Evolutionary conservation across 1,140 invertebrate species (phyloP).

Genomic region (Pseudomyrmex flavicornis): DNA sequence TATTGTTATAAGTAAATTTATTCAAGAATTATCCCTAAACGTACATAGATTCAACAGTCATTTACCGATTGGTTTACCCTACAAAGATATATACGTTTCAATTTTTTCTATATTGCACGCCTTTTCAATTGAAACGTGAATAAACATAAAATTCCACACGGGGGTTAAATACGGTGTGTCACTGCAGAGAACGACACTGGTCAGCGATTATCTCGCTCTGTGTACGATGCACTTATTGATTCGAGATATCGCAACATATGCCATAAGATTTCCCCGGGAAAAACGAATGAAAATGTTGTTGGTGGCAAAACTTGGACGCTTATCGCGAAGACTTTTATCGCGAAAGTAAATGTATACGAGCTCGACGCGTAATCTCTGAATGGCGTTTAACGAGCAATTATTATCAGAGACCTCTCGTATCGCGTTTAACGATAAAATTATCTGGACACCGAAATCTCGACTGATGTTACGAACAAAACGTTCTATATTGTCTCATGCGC

Average conservation of each 20-base stretch:
- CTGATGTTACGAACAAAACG: constrained; percentile 1
- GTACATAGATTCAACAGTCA: too few species aligned
- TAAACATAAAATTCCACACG: not conserved
- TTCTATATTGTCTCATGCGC: not conserved
- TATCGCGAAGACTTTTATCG: too few species aligned
- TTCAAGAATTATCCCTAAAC: too few species aligned
- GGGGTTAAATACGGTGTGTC: not conserved
- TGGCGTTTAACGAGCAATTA: not conserved
- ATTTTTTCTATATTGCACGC: not conserved
- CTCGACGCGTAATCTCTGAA: not conserved
- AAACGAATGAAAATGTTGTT: not conserved
- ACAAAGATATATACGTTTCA: too few species aligned
- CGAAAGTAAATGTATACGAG: too few species aligned
- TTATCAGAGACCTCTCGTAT: too few species aligned
- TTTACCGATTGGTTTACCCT: too few species aligned
- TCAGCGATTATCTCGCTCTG: not conserved
- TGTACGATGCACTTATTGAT: constrained; percentile 8
- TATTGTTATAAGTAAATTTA: too few species aligned
- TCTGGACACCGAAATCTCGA: constrained; percentile 8
- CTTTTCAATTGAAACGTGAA: not conserved
- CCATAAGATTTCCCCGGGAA: not conserved
- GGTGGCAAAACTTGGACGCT: not conserved
- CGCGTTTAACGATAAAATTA: not conserved
- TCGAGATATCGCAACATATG: not conserved
- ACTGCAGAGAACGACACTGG: not conserved